Conservation (phyloP, 2,797 vertebrate genomes). For the Hydrocynus forskahlii region DNA sequence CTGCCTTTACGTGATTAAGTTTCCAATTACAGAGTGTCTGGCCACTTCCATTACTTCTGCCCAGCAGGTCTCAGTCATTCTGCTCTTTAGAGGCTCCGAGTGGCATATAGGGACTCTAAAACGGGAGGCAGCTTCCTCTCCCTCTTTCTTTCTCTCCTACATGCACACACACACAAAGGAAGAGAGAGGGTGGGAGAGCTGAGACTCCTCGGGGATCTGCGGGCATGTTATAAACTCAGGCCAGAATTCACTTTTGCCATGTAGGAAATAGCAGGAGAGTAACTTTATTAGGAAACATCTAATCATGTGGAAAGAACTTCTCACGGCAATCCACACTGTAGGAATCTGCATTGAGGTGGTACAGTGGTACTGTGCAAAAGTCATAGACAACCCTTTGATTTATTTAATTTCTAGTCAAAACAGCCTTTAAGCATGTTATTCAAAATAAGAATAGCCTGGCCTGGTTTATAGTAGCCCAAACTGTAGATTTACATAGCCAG, state of each 20-base stretch:
- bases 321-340: neutral
- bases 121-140: constrained; percentile 22
- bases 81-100: constrained; percentile 43
- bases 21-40: constrained; percentile 60
- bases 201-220: neutral
- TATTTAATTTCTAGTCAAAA: too few relatives aligned
- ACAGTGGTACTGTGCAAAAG: neutral
- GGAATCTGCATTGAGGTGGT: neutral
- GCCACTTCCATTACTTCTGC: constrained; percentile 40
- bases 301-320: neutral
- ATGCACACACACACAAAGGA: neutral
- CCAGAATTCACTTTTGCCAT: neutral
- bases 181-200: neutral
- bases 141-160: neutral
- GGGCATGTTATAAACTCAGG: constrained; percentile 1
- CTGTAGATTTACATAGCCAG: too few relatives aligned
- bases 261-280: neutral
- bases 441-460: too few relatives aligned
- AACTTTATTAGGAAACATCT: neutral
- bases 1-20: constrained; percentile 61
- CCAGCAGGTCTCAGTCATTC: constrained; percentile 25
- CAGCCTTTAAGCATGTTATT: too few relatives aligned
- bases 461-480: too few relatives aligned
- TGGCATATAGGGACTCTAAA: constrained; percentile 30
- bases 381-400: too few relatives aligned